Evolutionary conservation across 2,888 invertebrate species (phyloP), one percentile per base, ranked within the genome.

Genomic region (Tromatobia lineatoria): DNA sequence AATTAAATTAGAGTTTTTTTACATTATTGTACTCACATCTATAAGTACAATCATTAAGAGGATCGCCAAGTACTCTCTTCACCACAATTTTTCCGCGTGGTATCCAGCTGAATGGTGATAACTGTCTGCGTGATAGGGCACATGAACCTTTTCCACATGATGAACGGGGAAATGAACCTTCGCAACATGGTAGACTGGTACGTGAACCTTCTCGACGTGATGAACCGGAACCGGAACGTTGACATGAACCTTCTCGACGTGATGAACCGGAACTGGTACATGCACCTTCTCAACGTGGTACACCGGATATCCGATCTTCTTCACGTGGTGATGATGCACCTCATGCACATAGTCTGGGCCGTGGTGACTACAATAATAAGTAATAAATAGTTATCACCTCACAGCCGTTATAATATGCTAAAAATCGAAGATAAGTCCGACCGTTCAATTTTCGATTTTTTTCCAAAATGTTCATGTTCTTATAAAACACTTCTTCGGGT

Each of bases 141-240:
- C 70, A 18, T 70, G 70, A 70, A 70, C 20, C 29, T 70, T 70
- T 13, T 52, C n/a, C 3, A 70, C 70, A 6, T 52, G 11, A 38
- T 54, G 70, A 54, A 70, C 70, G 10, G 70, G 70, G 1, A 20
- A 23, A 4, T 23, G 54, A 23, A 54, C 13, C 11, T 54, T 54
- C 23, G 20, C 1, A 23, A 54, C 54, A 7, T 18, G 25, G 4
- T 25, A 54, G 10, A 70, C 70, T 3, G 52, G 34, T 1, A 54
- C 29, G 34, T 34, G 54, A 38, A 70, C 18, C 52, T 70, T 70
- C 34, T 70, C 6, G 6, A 70, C 70, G 52, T 54, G 54, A 20
- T 70, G 18, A 50, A 52, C 52, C 18, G 29, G 70, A n/a, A 52
- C 50, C 1, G 69, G n/a, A 13, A 69, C 69, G 10, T 2, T 29